Evolutionary conservation across 2,888 invertebrate genomes (phyloP), one percentile per base, ranked within the genome.

Genomic region (Colostygia pectinataria): DNA sequence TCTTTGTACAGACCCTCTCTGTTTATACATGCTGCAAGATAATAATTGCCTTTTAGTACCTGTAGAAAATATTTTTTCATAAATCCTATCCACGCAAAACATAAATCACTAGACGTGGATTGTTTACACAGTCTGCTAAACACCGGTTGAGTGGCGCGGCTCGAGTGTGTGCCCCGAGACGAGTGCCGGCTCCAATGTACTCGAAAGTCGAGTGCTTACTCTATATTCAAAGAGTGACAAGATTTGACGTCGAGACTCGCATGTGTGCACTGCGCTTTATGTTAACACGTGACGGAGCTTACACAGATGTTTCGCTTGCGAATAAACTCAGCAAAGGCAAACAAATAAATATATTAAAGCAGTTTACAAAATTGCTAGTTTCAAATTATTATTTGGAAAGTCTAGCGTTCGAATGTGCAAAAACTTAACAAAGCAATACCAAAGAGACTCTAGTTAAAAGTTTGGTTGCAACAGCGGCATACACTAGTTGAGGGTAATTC

Each of bases 101-200:
- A 55, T 73, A 70, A 77, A 74, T 76, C 74, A 66, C 59, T 61
- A 53, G 64, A 65, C 70, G 60, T 65, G 66, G 69, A 66, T 68
- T 83, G 79, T 86, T 84, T 83, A 75, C 78, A 73, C 75, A 77
- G 74, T 71, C 73, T 71, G 74, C 77, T 83, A 80, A 83, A 83
- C 81, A 83, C 77, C 80, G 68, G 59, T 64, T 60, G 71, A 73
- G 72, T 65, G 77, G 66, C 65, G 65, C 59, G 63, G 50, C 62
- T 71, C 45, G 65, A 76, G 74, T 66, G 66, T 65, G 63, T 65
- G 60, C 77, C 81, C 56, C 61, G 75, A 65, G 68, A 76, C 73
- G 75, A 83, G 82, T 78, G 80, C 77, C 71, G 76, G 74, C 79
- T 75, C 71, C 69, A 61, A 71, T 70, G 68, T 73, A 72, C 80